These are phyloP conservation scores for Ammodytes dubius DNA, from an alignment of 2,113 vertebrate species.

Conservation along the genomic window DNA sequence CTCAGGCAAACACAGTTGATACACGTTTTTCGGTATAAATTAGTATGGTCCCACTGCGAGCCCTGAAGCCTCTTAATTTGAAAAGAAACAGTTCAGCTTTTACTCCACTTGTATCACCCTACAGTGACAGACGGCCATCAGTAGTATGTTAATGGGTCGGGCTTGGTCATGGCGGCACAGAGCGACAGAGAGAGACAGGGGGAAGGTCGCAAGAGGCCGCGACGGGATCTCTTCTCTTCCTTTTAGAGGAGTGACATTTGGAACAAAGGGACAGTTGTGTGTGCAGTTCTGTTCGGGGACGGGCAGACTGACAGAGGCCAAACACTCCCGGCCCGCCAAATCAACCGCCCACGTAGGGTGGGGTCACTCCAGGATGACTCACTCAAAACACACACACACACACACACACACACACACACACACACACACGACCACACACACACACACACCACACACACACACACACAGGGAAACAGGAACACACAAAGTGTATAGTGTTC, in stretches of 20 bases:
- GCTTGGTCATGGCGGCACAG: not conserved
- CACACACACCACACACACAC: constrained; percentile 53
- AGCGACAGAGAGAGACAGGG: constrained; percentile 26
- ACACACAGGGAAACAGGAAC: constrained; percentile 8
- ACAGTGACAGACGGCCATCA: not conserved
- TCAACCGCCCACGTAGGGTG: constrained; percentile 85
- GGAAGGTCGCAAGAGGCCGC: constrained; percentile 39
- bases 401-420: constrained; percentile 62
- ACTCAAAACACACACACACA: constrained; percentile 70
- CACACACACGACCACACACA: constrained; percentile 18
- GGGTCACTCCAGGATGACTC: constrained; percentile 83
- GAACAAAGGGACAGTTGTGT: constrained; percentile 86
- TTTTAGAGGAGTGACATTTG: constrained; percentile 81
- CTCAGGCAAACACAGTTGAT: constrained; percentile 1
- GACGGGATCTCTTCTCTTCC: constrained; percentile 62
- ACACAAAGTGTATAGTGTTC: constrained; percentile 26
- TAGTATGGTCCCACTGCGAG: constrained; percentile 7
- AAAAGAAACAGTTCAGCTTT: not conserved
- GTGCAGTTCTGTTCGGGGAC: constrained; percentile 77
- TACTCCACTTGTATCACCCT: not conserved
- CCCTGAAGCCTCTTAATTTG: constrained; percentile 8
- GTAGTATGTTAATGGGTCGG: constrained; percentile 1
- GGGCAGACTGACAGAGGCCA: constrained; percentile 80
- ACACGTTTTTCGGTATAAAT: constrained; percentile 2
- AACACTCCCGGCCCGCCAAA: constrained; percentile 76